Conservation (phyloP, 2,888 invertebrate species). For the Prosopocoilus inquinatus region DNA sequence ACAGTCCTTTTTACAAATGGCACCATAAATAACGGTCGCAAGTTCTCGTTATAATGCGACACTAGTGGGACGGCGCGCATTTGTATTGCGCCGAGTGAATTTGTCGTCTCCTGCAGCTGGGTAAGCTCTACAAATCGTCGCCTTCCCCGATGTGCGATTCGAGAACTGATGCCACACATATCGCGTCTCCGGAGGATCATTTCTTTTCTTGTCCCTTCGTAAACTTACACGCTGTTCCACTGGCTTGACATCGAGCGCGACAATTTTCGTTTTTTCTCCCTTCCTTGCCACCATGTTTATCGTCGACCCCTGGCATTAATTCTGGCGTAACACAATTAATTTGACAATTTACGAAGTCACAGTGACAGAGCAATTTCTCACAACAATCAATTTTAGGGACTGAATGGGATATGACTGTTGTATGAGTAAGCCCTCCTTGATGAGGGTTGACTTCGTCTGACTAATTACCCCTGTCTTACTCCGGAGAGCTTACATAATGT, state of each 20-base stretch:
- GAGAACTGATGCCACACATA: constrained; percentile 34
- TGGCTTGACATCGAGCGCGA: constrained; percentile 10
- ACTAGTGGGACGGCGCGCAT: constrained; percentile 17
- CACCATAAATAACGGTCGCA: constrained; percentile 39
- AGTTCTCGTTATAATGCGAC: constrained; percentile 27
- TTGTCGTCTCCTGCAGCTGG: constrained; percentile 6
- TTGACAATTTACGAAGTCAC: constrained; percentile 25
- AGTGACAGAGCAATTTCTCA: constrained; percentile 26
- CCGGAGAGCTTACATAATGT: neutral
- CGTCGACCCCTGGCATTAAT: too few relatives aligned
- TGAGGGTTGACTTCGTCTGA: constrained; percentile 25
- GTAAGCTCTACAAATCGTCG: constrained; percentile 10
- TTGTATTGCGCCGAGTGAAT: constrained; percentile 12
- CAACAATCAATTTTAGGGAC: constrained; percentile 28
- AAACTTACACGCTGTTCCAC: constrained; percentile 13
- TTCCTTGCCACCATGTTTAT: too few relatives aligned
- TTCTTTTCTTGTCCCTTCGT: constrained; percentile 26
- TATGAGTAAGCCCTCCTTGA: constrained; percentile 15
- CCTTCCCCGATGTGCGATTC: constrained; percentile 24
- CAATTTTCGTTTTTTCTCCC: neutral
- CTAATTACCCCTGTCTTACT: constrained; percentile 24
- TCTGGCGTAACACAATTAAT: constrained; percentile 20
- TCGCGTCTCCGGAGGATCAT: constrained; percentile 33
- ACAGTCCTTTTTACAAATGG: constrained; percentile 41
- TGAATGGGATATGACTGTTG: constrained; percentile 19